phyloP scores from a whole-genome alignment of 2,797 vertebrate species.

The Liasis olivaceus region DNA sequence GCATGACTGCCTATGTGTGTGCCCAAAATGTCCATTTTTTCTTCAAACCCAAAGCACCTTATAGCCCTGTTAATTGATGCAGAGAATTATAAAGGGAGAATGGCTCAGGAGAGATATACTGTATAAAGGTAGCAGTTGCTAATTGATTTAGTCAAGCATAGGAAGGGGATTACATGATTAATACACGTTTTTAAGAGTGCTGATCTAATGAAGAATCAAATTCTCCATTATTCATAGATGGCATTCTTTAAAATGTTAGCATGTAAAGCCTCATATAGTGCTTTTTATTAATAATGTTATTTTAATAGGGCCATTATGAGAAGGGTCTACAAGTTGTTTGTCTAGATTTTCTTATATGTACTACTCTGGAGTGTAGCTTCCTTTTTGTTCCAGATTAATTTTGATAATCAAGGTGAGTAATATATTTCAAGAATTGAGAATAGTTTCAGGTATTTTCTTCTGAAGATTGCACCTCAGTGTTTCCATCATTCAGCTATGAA shows the following conservation, averaged over 20 bases:
- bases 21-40: background rate
- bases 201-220: conserved; percentile 1
- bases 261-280: background rate
- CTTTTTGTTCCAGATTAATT: conserved; percentile 22
- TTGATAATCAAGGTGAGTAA: background rate
- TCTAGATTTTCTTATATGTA: conserved; percentile 2
- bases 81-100: background rate
- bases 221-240: background rate
- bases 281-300: conserved; percentile 20
- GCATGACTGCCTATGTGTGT: background rate
- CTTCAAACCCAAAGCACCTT: background rate
- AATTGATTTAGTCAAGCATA: background rate
- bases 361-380: background rate
- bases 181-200: conserved; percentile 17
- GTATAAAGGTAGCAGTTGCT: background rate
- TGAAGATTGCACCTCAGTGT: background rate
- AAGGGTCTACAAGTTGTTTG: background rate
- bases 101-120: background rate
- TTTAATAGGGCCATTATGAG: conserved; percentile 17
- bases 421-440: background rate
- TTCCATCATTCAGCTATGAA: background rate
- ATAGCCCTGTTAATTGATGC: background rate
- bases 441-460: background rate
- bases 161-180: background rate
- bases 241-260: conserved; percentile 11